Conservation (phyloP, 2,113 vertebrate species). For the Chaetodon trifascialis region DNA sequence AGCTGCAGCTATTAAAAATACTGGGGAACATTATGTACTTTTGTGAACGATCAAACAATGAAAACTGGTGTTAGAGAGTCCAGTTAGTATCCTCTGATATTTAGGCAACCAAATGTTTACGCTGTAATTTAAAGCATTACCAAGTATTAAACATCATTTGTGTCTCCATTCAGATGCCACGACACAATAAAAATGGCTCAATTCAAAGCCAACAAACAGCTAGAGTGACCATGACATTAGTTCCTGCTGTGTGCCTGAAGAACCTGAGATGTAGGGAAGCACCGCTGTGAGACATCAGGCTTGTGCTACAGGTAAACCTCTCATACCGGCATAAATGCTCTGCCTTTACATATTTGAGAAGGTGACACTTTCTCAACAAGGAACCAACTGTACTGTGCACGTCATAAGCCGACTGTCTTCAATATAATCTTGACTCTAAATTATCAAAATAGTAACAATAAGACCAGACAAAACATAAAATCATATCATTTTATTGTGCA, state of each 20-base stretch:
- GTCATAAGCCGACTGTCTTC: background rate
- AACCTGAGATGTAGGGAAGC: background rate
- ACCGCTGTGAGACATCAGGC: background rate
- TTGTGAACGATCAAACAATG: background rate
- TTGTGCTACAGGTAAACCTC: background rate
- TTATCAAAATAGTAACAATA: background rate
- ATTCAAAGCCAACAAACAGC: background rate
- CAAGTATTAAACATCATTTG: background rate
- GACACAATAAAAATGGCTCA: background rate
- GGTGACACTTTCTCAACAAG: too few relatives aligned
- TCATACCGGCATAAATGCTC: background rate
- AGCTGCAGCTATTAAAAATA: too few relatives aligned
- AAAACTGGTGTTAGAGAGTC: background rate
- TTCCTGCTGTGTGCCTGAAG: too few relatives aligned
- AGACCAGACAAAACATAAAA: slow-evolving; percentile 18
- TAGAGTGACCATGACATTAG: too few relatives aligned
- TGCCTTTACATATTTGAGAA: too few relatives aligned
- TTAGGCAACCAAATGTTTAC: background rate
- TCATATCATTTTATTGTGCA: slow-evolving; percentile 36
- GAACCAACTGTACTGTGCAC: too few relatives aligned
- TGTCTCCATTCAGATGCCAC: background rate
- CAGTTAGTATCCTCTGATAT: too few relatives aligned
- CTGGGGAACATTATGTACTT: too few relatives aligned
- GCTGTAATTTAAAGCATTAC: background rate
- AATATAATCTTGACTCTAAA: background rate